Evolutionary conservation across 2,797 vertebrate genomes (phyloP), one percentile per base, ranked within the genome.

Genomic region (Poecilia picta): DNA sequence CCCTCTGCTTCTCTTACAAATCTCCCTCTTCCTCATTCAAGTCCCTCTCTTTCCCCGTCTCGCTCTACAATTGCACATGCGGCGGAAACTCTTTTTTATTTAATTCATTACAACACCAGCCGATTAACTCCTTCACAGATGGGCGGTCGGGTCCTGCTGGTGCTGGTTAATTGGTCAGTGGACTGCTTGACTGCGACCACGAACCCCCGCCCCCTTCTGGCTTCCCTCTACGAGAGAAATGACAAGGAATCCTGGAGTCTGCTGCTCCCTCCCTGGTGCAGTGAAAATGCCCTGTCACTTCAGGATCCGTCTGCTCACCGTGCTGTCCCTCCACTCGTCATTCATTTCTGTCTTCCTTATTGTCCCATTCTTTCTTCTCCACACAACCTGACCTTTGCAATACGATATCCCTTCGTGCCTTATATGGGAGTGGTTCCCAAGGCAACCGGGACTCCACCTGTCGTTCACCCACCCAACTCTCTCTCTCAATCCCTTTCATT

Each of bases 381-480:
- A 78, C 90, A 85, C 83, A 93, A 83, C 78, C 94, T 96, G 96
- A 96, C 96, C 96, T 96, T 96, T 96, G 95, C 95, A 95, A 96
- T 86, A 91, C 80, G 91, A 96, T 95, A 95, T 89, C 92, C 91
- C 89, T 76, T 74, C 90, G 88, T 91, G 90, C 95, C 93, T 90
- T 94, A 94, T 94, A 96, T 90, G 95, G 95, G 83, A 91, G 91
- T 76, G 85, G 97, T 97, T 96, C 86, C 96, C 92, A 92, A 85
- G 95, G 96, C 94, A 97, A 98, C 97, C 90, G 75, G 91, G 96
- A 97, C 97, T 98, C 97, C 97, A 97, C 97, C 96, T 97, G 97
- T 95, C 95, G 95, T 87, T 93, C 81, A 89, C 74, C 74, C 78
- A 12, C 85, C 73, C 77, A 77, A 43, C 46, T 2, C 79, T 75